Base-by-base conservation (phyloP, 2,113 vertebrate species). In the Platysternon megacephalum region DNA sequence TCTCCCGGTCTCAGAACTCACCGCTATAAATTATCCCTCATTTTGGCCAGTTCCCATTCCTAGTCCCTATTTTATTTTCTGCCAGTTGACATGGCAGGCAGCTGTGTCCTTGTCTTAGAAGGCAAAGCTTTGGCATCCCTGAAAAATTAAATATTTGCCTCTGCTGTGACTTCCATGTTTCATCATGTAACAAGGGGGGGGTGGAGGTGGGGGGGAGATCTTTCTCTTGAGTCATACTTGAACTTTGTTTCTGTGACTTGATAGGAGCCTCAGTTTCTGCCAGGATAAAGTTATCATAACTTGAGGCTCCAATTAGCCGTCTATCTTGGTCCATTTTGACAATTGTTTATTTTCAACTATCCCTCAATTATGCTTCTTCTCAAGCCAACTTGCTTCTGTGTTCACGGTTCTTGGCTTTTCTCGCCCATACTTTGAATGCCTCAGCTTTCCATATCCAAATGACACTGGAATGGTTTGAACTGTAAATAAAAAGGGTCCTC, bases 341-440 rank as follows among this genome's bases (percentile, higher is more conserved):
- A 76, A 13, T 28, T 56, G 22, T 35, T 55, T 56, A 42, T 56
- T 74, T 83, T 55, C 48, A 55, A 5, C 11, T 76, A 5, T 7
- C 14, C 42, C 17, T 17, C 35, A 2, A 0, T 0, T 39, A 32
- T 1, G 1, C 21, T 76, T 29, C 4, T 3, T 29, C 35, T 46
- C 61, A 82, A 32, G n/a, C 51, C 56, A 58, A 22, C 48, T 44
- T 52, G 35, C 24, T 21, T 49, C 46, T 61, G 13, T 52, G 16
- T 58, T 21, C 8, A 28, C 16, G 46, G 65, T 42, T 79, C 42
- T 48, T 14, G 13, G 48, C 46, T 89, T 61, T 82, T 46, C 89
- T 85, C 42, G 4, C 11, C 35, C 65, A 72, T 72, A 72, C 7
- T 72, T 78, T 4, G 42, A 26, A 46, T 76, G 42, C 42, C 39